Conservation (phyloP, 37 sponge, comb jelly and placozoan genomes). For the Mnemiopsis leidyi region DNA sequence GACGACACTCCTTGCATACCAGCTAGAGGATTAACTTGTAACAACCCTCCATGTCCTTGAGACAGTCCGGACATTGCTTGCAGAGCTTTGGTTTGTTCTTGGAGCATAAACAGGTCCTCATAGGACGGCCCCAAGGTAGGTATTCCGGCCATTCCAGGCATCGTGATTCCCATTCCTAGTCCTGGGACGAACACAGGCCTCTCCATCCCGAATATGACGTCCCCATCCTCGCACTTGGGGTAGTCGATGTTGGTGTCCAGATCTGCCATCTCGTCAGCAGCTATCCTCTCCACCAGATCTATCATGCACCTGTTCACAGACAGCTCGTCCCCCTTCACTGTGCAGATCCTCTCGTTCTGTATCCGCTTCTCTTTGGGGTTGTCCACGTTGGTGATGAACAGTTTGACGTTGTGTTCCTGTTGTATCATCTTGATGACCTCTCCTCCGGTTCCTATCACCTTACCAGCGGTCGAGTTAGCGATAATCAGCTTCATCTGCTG, state of each 20-base stretch:
- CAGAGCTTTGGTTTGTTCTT: constrained; percentile 38
- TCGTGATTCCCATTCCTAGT: constrained; percentile 16
- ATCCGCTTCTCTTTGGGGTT: constrained; percentile 64
- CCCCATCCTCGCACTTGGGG: constrained; percentile 63
- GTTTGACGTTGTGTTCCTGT: constrained; percentile 64
- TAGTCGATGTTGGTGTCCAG: constrained; percentile 64
- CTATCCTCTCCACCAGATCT: constrained; percentile 53
- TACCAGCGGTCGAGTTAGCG: constrained; percentile 57
- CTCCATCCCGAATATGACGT: constrained; percentile 60
- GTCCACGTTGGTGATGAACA: constrained; percentile 63
- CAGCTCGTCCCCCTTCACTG: constrained; percentile 55
- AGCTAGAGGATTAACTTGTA: constrained; percentile 29
- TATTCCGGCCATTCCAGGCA: constrained; percentile 4
- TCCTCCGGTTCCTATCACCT: constrained; percentile 51
- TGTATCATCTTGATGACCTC: constrained; percentile 65
- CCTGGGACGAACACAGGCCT: constrained; percentile 34
- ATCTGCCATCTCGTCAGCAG: constrained; percentile 59
- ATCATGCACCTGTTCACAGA: constrained; percentile 57
- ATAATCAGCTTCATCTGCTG: constrained; percentile 65
- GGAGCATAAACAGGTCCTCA: constrained; percentile 46
- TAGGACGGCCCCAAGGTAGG: constrained; percentile 24
- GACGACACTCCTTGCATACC: neutral
- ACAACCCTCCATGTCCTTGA: neutral
- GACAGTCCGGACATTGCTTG: constrained; percentile 41
- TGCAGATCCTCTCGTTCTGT: constrained; percentile 62